A percentile compares a stretch with the other conserved stretches of the same genome.
phyloP scores from a whole-genome alignment of 2,888 invertebrate genomes.

The Meta bourneti region DNA sequence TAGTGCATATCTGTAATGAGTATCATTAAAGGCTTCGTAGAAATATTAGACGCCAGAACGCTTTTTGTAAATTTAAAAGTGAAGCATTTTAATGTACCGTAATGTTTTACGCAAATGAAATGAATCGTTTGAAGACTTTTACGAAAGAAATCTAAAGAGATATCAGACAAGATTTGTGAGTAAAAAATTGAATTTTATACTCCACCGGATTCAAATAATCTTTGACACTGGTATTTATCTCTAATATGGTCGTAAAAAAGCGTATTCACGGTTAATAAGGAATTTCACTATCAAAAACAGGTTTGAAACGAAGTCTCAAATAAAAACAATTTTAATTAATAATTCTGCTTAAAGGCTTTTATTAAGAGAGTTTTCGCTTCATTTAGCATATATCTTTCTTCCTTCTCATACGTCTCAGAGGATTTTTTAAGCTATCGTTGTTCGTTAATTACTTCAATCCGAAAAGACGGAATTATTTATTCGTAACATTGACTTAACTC shows the following conservation, averaged over 20 bases:
- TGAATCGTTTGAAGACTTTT: neutral
- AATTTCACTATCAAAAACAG: conserved; percentile 46
- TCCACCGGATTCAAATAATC: conserved; percentile 32
- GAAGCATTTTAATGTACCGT: neutral
- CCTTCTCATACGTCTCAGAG: conserved; percentile 20
- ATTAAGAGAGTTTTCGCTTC: conserved; percentile 41
- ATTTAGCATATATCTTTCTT: conserved; percentile 44
- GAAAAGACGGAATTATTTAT: conserved; percentile 58
- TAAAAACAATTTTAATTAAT: conserved; percentile 56
- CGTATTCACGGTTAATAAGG: conserved; percentile 24
- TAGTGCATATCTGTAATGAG: conserved; percentile 8
- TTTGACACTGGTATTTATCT: conserved; percentile 45
- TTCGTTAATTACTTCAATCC: conserved; percentile 43
- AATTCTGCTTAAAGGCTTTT: conserved; percentile 40
- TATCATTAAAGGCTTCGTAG: conserved; percentile 13
- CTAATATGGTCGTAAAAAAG: conserved; percentile 32
- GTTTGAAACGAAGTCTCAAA: conserved; percentile 20
- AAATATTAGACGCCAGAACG: conserved; percentile 11
- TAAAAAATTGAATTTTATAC: conserved; percentile 5
- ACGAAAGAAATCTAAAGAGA: conserved; percentile 5
- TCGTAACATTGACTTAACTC: conserved; percentile 51
- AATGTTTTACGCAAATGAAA: neutral
- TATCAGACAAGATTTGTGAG: neutral
- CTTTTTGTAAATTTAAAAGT: conserved; percentile 10
- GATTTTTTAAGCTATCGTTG: conserved; percentile 28